Conservation (phyloP, 2,113 vertebrate species). For the Pleuronectes platessa region DNA sequence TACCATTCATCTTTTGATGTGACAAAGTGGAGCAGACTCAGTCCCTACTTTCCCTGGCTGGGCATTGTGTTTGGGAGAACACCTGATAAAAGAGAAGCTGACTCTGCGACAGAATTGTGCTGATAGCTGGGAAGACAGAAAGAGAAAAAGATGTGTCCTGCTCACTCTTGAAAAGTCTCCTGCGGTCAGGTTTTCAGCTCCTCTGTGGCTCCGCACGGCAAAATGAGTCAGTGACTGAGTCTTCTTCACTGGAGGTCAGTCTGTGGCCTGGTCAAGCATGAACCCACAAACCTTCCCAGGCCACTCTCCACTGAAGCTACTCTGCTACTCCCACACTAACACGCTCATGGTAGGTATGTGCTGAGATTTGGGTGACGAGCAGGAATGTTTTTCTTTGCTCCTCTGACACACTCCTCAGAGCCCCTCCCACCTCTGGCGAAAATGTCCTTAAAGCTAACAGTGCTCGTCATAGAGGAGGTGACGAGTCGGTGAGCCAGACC, state of each 20-base stretch:
- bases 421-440: background rate
- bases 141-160: background rate
- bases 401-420: slow-evolving; percentile 60
- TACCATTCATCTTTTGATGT: slow-evolving; percentile 28
- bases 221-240: slow-evolving; percentile 69
- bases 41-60: slow-evolving; percentile 14
- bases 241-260: slow-evolving; percentile 53
- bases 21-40: slow-evolving; percentile 33
- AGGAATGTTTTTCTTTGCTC: slow-evolving; percentile 70
- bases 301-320: slow-evolving; percentile 28
- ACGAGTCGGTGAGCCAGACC: slow-evolving; percentile 47
- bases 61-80: slow-evolving; percentile 26
- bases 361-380: slow-evolving; percentile 58
- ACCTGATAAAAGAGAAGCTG: slow-evolving; percentile 52
- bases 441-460: slow-evolving; percentile 55
- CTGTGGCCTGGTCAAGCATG: slow-evolving; percentile 28
- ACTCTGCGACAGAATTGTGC: slow-evolving; percentile 48
- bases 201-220: slow-evolving; percentile 27
- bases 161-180: slow-evolving; percentile 21
- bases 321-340: slow-evolving; percentile 45
- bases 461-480: slow-evolving; percentile 53
- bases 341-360: slow-evolving; percentile 58
- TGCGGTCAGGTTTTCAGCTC: slow-evolving; percentile 43
- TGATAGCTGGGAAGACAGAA: slow-evolving; percentile 35
- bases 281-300: slow-evolving; percentile 41